Percentiles rank a stretch among this genome's conserved stretches.
Conservation (phyloP, 2,888 invertebrate species). For the Drosophila peninsularis region DNA sequence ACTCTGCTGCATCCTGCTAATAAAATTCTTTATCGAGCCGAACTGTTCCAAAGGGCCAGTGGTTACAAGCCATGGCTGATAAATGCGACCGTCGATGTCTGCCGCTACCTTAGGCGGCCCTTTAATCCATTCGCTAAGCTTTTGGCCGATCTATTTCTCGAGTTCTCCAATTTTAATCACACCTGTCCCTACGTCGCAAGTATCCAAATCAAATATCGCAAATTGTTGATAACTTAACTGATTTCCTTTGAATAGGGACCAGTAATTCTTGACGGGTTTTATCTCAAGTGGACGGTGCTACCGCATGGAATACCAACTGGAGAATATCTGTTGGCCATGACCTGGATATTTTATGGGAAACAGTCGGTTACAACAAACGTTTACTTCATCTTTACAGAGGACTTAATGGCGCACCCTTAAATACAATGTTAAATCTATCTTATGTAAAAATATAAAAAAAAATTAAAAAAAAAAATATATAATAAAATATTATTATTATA, state of each 20-base stretch:
- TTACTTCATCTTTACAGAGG: slow-evolving; percentile 31
- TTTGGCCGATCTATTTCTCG: slow-evolving; percentile 13
- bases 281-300: background rate
- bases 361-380: slow-evolving; percentile 26
- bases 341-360: slow-evolving; percentile 30
- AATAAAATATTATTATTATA: background rate
- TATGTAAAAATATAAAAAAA: too few species aligned
- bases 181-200: slow-evolving; percentile 39
- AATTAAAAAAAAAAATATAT: too few species aligned
- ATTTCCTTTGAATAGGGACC: slow-evolving; percentile 24
- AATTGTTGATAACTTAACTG: too few species aligned
- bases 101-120: slow-evolving; percentile 22
- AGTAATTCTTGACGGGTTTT: slow-evolving; percentile 29
- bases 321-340: slow-evolving; percentile 30
- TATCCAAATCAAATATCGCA: background rate
- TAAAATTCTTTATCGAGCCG: slow-evolving; percentile 1
- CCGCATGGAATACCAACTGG: slow-evolving; percentile 23
- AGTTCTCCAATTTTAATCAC: slow-evolving; percentile 48
- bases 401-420: slow-evolving; percentile 1
- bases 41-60: slow-evolving; percentile 34
- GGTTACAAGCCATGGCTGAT: slow-evolving; percentile 51
- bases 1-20: slow-evolving; percentile 22
- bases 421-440: too few species aligned
- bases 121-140: slow-evolving; percentile 31
- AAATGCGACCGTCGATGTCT: slow-evolving; percentile 29